These are phyloP conservation scores for Daktulosphaira vitifoliae DNA, from an alignment of 1,140 invertebrate genomes.

Conservation along the genomic window DNA sequence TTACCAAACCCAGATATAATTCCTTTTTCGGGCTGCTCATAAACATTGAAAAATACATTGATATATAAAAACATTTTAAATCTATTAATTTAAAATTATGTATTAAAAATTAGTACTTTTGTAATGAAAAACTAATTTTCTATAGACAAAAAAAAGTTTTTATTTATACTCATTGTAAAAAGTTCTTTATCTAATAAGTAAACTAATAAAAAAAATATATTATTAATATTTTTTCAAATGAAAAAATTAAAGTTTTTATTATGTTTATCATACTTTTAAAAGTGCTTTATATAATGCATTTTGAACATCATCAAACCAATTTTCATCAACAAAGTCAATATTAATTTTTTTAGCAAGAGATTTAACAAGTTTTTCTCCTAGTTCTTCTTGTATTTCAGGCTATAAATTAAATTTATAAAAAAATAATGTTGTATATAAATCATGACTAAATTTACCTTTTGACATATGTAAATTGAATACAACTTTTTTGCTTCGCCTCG, in stretches of 20 bases:
- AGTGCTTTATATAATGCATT: conserved; percentile 59
- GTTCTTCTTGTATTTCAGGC: conserved; percentile 18
- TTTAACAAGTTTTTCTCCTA: conserved; percentile 12
- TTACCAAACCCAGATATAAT: conserved; percentile 30
- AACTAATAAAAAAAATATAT: too few species aligned
- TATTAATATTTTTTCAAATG: too few species aligned
- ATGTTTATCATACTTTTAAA: conserved; percentile 38
- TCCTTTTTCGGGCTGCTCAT: conserved; percentile 21
- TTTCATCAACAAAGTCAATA: conserved; percentile 54
- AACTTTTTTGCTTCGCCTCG: conserved; percentile 27
- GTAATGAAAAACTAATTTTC: too few species aligned
- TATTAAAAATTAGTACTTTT: too few species aligned
- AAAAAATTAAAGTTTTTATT: too few species aligned
- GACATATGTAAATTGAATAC: conserved; percentile 17
- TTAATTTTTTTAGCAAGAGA: conserved; percentile 49
- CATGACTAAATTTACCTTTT: conserved; percentile 13
- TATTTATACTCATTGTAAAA: too few species aligned
- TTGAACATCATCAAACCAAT: conserved; percentile 81
- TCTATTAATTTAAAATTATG: too few species aligned
- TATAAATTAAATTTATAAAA: neutral
- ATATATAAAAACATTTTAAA: too few species aligned
- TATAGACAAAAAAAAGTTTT: too few species aligned
- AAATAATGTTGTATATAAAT: neutral
- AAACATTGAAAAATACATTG: neutral
- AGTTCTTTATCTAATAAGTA: too few species aligned